These are phyloP conservation scores for Poecilia velifera DNA, from an alignment of 2,797 vertebrate species.

Conservation along the genomic window DNA sequence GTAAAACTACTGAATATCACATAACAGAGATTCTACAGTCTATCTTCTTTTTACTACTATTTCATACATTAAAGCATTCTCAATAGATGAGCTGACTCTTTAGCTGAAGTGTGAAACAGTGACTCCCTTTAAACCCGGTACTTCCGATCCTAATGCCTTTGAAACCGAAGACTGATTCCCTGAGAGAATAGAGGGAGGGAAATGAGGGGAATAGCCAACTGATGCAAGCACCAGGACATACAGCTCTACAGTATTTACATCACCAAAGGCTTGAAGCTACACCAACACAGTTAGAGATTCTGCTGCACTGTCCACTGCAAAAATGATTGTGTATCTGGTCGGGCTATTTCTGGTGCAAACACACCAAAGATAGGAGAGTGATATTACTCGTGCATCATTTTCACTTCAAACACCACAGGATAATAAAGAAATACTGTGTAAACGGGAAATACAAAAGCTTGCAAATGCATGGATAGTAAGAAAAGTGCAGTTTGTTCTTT, in stretches of 20 bases:
- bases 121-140: conserved; percentile 40
- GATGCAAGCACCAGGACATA: conserved; percentile 58
- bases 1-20: conserved; percentile 32
- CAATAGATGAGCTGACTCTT: conserved; percentile 55
- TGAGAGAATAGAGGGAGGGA: conserved; percentile 32
- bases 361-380: conserved; percentile 1
- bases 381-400: conserved; percentile 29
- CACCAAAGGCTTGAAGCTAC: conserved; percentile 55
- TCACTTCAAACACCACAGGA: conserved; percentile 20
- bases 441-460: conserved; percentile 16
- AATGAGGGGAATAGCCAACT: conserved; percentile 30
- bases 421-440: conserved; percentile 38
- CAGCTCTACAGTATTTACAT: conserved; percentile 59
- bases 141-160: conserved; percentile 50
- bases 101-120: conserved; percentile 54
- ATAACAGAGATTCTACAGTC: conserved; percentile 50
- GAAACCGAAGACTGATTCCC: conserved; percentile 48
- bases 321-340: conserved; percentile 15
- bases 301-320: conserved; percentile 22
- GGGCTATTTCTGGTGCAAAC: conserved; percentile 25
- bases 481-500: conserved; percentile 38
- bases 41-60: conserved; percentile 33
- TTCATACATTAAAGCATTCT: conserved; percentile 37
- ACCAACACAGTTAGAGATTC: conserved; percentile 36
- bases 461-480: conserved; percentile 20